Conservation (phyloP, 2,113 vertebrate species). For the Upupa epops region DNA sequence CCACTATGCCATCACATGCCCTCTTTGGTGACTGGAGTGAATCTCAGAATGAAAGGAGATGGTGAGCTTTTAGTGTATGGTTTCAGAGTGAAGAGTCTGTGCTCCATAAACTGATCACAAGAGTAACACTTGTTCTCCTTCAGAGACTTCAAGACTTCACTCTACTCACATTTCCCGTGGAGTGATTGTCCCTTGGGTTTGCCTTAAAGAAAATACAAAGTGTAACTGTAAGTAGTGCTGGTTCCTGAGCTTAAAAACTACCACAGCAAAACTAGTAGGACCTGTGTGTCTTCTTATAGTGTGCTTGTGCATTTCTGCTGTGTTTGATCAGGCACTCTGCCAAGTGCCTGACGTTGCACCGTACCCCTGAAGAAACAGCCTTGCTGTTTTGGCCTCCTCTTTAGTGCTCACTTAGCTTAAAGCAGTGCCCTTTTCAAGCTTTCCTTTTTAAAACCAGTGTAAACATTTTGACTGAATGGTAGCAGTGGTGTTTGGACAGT, state of each 20-base stretch:
- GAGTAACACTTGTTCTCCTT: neutral
- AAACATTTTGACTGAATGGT: neutral
- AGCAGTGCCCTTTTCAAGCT: neutral
- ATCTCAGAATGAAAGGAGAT: neutral
- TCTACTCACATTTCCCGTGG: no score
- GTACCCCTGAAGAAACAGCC: neutral
- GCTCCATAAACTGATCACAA: neutral
- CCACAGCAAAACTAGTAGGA: neutral
- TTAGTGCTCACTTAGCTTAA: neutral
- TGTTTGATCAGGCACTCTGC: neutral
- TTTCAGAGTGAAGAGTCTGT: neutral
- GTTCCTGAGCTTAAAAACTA: neutral
- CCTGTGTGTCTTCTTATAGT: neutral
- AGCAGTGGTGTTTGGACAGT: neutral
- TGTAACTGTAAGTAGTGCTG: neutral
- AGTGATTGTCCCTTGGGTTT: neutral
- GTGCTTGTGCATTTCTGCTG: neutral
- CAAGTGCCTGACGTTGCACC: accelerated
- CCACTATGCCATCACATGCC: neutral
- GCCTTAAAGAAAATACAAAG: neutral
- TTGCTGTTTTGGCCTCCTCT: neutral
- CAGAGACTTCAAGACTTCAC: neutral
- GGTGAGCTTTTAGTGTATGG: neutral
- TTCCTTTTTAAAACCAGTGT: accelerated
- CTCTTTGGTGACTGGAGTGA: neutral